Conservation (phyloP, 2,797 vertebrate species). For the Halcyon badia region DNA sequence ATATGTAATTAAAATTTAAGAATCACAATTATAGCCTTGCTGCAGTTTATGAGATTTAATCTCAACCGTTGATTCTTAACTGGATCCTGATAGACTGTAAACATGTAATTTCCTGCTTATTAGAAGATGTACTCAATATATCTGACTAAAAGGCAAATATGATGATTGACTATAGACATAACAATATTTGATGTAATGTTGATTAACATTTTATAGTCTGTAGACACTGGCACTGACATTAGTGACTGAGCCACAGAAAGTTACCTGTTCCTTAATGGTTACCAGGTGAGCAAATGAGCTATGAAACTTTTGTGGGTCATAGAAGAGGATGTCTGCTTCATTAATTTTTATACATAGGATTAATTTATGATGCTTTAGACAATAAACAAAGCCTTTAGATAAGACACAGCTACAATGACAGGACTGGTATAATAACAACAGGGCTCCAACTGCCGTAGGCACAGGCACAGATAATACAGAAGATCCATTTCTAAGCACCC, state of each 20-base stretch:
- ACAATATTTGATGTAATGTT: neutral
- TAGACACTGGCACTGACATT: neutral
- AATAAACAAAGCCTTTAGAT: neutral
- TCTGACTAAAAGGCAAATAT: neutral
- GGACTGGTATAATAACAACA: neutral
- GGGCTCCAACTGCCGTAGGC: neutral
- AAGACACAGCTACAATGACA: neutral
- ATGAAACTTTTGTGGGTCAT: neutral
- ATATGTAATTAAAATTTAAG: neutral
- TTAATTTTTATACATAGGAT: neutral
- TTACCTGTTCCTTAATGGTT: neutral
- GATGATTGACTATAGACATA: neutral
- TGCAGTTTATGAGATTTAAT: neutral
- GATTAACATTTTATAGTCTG: neutral
- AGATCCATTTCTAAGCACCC: neutral
- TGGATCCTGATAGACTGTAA: neutral
- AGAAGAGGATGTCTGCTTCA: neutral
- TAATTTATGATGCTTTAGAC: neutral
- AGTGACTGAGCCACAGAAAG: neutral
- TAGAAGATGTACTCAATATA: neutral
- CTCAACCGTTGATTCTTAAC: neutral
- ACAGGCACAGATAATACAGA: neutral
- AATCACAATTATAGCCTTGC: neutral
- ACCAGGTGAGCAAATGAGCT: neutral
- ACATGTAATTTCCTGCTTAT: conserved; percentile 3